Evolutionary conservation across 2,888 invertebrate species (phyloP).

Genomic region (Megamerina dolium): DNA sequence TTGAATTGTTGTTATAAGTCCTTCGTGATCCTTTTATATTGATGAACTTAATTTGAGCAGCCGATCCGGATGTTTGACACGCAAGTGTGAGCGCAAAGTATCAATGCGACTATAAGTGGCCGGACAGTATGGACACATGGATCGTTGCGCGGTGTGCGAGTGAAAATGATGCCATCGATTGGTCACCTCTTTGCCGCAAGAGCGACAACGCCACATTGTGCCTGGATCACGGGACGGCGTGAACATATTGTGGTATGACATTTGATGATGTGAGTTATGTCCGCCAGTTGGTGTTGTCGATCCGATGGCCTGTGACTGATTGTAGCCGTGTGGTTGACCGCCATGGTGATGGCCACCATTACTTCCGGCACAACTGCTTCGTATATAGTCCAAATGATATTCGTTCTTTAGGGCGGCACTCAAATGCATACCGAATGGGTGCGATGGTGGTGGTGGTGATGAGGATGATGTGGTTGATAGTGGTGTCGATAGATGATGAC

Average conservation of each 20-base stretch:
- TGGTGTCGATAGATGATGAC: conserved; percentile 33
- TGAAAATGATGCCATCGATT: conserved; percentile 86
- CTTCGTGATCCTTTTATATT: conserved; percentile 30
- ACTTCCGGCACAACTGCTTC: conserved; percentile 29
- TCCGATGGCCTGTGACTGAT: conserved; percentile 28
- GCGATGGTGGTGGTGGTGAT: conserved; percentile 40
- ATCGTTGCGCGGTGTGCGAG: conserved; percentile 74
- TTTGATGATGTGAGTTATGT: conserved; percentile 50
- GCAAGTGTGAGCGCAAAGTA: conserved; percentile 74
- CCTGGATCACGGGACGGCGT: conserved; percentile 65
- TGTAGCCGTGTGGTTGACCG: conserved; percentile 29
- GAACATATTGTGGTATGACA: conserved; percentile 81
- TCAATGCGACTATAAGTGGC: conserved; percentile 84
- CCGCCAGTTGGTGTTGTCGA: conserved; percentile 25
- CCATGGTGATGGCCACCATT: conserved; percentile 22
- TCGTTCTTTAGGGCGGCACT: conserved; percentile 44
- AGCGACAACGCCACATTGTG: conserved; percentile 73
- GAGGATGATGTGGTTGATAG: conserved; percentile 36
- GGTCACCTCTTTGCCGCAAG: conserved; percentile 79
- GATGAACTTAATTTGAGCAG: conserved; percentile 46
- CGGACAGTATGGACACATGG: conserved; percentile 77
- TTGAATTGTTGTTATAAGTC: neutral
- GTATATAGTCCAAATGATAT: conserved; percentile 41
- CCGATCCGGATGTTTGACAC: conserved; percentile 62
- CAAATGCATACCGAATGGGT: conserved; percentile 44